phyloP scores from a whole-genome alignment of 30 jellyfish, hydroid and myxozoan species.

The Hydractinia echinata region DNA sequence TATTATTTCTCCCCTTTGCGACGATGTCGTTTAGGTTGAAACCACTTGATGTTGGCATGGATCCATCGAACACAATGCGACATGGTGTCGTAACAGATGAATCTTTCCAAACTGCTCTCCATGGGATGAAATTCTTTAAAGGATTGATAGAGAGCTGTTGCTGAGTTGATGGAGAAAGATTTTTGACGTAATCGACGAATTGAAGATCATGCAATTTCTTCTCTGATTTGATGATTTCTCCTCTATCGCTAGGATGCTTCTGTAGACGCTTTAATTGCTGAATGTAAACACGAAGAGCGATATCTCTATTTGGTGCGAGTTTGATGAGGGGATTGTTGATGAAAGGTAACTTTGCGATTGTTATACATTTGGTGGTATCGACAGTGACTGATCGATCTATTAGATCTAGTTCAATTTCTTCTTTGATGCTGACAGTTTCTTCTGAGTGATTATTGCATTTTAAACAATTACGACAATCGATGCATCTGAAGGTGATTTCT shows the following conservation, averaged over 20 bases:
- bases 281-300: conserved; percentile 4
- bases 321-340: neutral
- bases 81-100: conserved; percentile 6
- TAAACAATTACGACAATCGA: neutral
- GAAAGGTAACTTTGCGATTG: neutral
- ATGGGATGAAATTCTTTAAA: neutral
- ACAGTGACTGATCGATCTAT: neutral
- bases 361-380: neutral
- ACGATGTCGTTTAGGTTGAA: neutral
- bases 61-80: conserved; percentile 11
- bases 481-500: neutral
- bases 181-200: neutral
- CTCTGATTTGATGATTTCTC: neutral
- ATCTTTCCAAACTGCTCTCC: conserved; percentile 32
- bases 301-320: neutral
- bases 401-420: neutral
- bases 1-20: conserved; percentile 14
- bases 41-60: conserved; percentile 14
- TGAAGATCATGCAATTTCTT: neutral
- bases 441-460: neutral
- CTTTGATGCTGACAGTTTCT: neutral
- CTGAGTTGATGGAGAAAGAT: neutral
- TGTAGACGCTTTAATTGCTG: conserved; percentile 8
- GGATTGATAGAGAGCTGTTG: neutral
- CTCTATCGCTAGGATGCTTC: neutral